A percentile compares a stretch with the other conserved stretches of the same genome.
Conservation (phyloP, 2,797 vertebrate species). For the Merluccius polli region DNA sequence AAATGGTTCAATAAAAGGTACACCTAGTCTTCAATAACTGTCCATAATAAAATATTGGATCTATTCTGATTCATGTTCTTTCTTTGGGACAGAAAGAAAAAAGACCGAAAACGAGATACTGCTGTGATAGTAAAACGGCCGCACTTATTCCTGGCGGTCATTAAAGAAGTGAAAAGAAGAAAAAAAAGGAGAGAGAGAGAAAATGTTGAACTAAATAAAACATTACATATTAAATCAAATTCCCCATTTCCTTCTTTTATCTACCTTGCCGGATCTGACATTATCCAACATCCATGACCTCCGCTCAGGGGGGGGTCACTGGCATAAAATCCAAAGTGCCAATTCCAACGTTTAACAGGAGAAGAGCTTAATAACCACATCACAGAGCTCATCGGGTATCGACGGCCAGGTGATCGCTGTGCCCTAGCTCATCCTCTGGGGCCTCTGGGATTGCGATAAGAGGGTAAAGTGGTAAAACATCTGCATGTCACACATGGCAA, state of each 20-base stretch:
- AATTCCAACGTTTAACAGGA: slow-evolving; percentile 34
- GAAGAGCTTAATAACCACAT: slow-evolving; percentile 31
- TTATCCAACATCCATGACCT: slow-evolving; percentile 3
- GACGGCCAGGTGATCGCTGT: slow-evolving; percentile 16
- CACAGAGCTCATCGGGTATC: slow-evolving; percentile 28
- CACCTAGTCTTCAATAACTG: too few relatives aligned
- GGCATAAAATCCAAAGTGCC: slow-evolving; percentile 5
- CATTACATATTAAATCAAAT: neutral
- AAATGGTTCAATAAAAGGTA: neutral
- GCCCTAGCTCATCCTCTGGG: slow-evolving; percentile 38
- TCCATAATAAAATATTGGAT: neutral
- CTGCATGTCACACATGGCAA: slow-evolving; percentile 36
- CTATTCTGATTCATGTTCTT: neutral
- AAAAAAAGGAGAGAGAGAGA: neutral
- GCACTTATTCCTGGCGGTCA: neutral
- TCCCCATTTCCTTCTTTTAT: neutral
- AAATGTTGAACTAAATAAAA: slow-evolving; percentile 3
- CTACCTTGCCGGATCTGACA: neutral
- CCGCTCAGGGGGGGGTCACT: neutral
- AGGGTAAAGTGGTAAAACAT: slow-evolving; percentile 37
- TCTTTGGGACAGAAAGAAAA: neutral
- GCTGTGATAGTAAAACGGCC: neutral
- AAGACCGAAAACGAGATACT: neutral
- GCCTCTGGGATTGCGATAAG: slow-evolving; percentile 29
- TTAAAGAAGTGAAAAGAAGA: neutral